Evolutionary conservation across 2,888 invertebrate species (phyloP), one percentile per base, ranked within the genome.

Genomic region (Sminthurinus aureus): DNA sequence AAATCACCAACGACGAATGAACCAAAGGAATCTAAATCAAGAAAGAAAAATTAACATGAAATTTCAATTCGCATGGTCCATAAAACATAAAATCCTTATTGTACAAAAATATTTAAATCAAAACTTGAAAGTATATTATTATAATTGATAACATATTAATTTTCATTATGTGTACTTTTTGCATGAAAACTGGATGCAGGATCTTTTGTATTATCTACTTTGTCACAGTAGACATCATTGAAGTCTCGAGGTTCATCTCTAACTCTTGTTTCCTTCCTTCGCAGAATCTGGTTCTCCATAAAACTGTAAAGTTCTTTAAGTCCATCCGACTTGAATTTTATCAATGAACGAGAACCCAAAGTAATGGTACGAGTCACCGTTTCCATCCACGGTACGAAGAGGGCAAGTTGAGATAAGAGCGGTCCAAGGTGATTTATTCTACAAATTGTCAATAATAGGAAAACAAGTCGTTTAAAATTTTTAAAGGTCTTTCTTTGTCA

Each of bases 221-320:
- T 20, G 38, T 79, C 78, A 4, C 64, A 22, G 26, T 18, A 79
- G 13, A 66, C 78, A 66, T 79, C 78, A 0, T 15, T 66, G 6
- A 79, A 26, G 18, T 79, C 66, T 66, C 66, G 22, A 38, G 78
- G 78, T 64, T 79, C 26, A 26, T 26, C 78, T 13, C 13, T 24
- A 4, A 79, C 26, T 26, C 66, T 2, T 9, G 66, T 8, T 24
- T n/a, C 2, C 18, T 64, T 66, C 18, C 66, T 3, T 15, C 26
- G 26, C 11, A 26, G 18, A 4, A 58, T 13, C n/a, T 38, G 22
- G 0, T 24, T 18, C 18, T 26, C 15, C 2, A 64, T 12, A 13
- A 15, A 79, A 4, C 4, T 9, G 13, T 12, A 9, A 15, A 79
- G 6, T 67, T 13, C 15, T 67, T 67, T 67, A 20, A n/a, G n/a